phyloP scores from a whole-genome alignment of 2,113 vertebrate species.

The Toxostoma redivivum region DNA sequence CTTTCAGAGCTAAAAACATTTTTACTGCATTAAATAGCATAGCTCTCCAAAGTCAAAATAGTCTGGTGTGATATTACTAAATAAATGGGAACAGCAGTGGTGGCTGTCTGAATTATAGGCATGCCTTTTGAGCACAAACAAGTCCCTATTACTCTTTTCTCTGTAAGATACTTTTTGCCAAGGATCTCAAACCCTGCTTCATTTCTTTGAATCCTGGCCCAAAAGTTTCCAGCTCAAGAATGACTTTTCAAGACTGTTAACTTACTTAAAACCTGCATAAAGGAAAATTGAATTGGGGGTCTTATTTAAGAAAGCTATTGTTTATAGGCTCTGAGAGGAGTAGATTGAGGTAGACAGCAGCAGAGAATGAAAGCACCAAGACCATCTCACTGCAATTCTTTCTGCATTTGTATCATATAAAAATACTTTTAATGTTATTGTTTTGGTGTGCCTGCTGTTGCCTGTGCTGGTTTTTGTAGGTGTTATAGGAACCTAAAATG shows the following conservation, averaged over 20 bases:
- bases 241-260: not conserved
- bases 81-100: not conserved
- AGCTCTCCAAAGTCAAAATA: not conserved
- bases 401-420: not conserved
- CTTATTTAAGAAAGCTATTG: not conserved
- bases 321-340: not conserved
- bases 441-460: not conserved
- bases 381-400: not conserved
- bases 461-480: not conserved
- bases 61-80: not conserved
- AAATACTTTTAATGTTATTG: not conserved
- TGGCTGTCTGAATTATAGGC: not conserved
- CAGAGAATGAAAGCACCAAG: not conserved
- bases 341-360: not conserved
- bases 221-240: slow-evolving; percentile 15
- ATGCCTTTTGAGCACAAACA: not conserved
- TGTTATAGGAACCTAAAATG: not conserved
- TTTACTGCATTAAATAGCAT: not conserved
- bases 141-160: slow-evolving; percentile 13
- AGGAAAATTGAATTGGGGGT: not conserved
- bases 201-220: not conserved
- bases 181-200: not conserved
- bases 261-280: not conserved
- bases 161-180: not conserved
- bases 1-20: not conserved